A percentile compares a stretch with the other conserved stretches of the same genome.
Conservation (phyloP, 2,888 invertebrate genomes). For the Sisyra nigra region DNA sequence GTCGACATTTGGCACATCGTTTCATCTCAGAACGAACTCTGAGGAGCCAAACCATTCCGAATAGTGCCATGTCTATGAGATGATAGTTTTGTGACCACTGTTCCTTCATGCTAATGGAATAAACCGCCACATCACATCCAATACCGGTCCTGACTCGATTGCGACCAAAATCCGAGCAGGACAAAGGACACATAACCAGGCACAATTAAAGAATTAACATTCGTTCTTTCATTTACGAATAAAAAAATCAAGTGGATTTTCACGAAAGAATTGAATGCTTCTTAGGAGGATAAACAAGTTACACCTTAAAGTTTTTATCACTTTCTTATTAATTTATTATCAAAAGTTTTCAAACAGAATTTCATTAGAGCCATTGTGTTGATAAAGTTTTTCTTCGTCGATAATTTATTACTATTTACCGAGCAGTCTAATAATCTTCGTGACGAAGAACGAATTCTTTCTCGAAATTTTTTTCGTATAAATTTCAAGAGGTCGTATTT, state of each 20-base stretch:
- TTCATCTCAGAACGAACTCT: conserved; percentile 67
- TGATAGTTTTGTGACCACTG: neutral
- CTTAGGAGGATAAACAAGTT: no score
- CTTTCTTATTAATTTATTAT: neutral
- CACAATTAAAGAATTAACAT: neutral
- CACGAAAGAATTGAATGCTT: no score
- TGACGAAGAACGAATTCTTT: no score
- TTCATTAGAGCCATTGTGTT: neutral
- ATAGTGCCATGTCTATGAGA: conserved; percentile 53
- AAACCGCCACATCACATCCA: neutral
- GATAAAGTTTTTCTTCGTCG: no score
- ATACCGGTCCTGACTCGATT: neutral
- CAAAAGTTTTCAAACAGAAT: neutral
- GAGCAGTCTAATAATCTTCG: no score
- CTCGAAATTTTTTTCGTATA: no score
- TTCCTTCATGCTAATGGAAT: no score
- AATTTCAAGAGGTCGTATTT: no score
- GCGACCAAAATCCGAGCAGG: neutral
- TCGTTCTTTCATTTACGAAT: neutral
- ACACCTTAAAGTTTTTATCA: neutral
- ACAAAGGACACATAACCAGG: neutral
- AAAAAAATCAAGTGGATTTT: neutral
- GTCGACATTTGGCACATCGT: conserved; percentile 53
- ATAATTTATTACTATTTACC: no score
- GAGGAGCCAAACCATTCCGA: conserved; percentile 73